These are phyloP conservation scores for Hylia prasina DNA, from an alignment of 2,113 vertebrate genomes.

Conservation along the genomic window DNA sequence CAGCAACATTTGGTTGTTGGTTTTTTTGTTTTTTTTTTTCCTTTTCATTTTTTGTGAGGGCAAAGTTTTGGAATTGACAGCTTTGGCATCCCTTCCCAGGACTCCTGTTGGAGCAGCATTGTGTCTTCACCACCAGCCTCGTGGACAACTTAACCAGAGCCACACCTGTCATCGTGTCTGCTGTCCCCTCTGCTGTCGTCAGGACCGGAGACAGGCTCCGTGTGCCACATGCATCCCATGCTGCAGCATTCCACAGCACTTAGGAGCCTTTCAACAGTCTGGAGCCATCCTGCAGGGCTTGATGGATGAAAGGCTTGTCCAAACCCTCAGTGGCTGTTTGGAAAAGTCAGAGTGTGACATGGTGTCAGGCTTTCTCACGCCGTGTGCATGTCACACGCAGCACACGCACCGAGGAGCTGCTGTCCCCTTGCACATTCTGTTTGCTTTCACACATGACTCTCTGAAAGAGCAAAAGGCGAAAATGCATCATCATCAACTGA, in stretches of 20 bases:
- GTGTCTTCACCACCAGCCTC: not conserved
- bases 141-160: not conserved
- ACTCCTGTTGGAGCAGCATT: not conserved
- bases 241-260: not conserved
- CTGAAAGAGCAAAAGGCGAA: not conserved
- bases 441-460: not conserved
- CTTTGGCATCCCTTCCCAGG: not conserved
- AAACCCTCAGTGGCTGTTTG: not conserved
- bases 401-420: not conserved
- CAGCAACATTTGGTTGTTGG: not conserved
- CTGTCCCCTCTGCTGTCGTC: not conserved
- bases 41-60: not conserved
- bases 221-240: not conserved
- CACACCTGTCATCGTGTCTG: not conserved
- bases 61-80: not conserved
- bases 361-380: not conserved
- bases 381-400: not conserved
- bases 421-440: not conserved
- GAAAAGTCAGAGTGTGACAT: not conserved
- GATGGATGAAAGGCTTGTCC: not conserved
- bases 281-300: not conserved
- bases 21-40: not conserved
- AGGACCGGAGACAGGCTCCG: not conserved
- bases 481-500: not conserved
- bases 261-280: not conserved